These are phyloP conservation scores for Agrypnus murinus DNA, from an alignment of 2,888 invertebrate species.

Conservation along the genomic window DNA sequence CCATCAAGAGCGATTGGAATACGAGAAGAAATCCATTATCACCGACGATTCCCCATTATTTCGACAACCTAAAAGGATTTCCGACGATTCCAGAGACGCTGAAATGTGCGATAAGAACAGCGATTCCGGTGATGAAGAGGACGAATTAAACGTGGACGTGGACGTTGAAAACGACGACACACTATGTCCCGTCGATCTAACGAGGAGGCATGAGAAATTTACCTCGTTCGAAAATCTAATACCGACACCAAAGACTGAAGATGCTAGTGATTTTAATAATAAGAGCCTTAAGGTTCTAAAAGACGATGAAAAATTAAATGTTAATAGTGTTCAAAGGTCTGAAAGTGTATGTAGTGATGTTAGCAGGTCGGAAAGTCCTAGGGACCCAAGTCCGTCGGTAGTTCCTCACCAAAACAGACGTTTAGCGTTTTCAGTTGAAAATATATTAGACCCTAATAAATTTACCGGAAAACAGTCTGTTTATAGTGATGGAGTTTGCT, in stretches of 20 bases:
- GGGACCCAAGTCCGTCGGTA: constrained; percentile 68
- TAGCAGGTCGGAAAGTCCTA: constrained; percentile 67
- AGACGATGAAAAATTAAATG: constrained; percentile 49
- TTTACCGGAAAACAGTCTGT: constrained; percentile 82
- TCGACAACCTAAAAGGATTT: constrained; percentile 66
- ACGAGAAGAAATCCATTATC: constrained; percentile 59
- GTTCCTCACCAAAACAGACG: constrained; percentile 76
- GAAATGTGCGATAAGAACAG: constrained; percentile 67
- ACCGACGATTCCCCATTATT: constrained; percentile 63
- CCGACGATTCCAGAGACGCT: constrained; percentile 68
- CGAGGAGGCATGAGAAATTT: constrained; percentile 67
- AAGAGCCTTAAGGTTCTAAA: constrained; percentile 58
- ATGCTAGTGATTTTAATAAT: constrained; percentile 61
- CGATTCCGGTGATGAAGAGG: constrained; percentile 60
- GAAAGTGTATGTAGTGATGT: constrained; percentile 72
- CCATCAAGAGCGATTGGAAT: constrained; percentile 54
- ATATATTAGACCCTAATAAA: constrained; percentile 92
- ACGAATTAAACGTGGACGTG: constrained; percentile 63
- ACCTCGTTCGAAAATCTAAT: constrained; percentile 63
- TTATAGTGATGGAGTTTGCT: constrained; percentile 70
- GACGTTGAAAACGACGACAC: constrained; percentile 70
- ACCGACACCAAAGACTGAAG: constrained; percentile 61
- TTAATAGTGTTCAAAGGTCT: constrained; percentile 63
- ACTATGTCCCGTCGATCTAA: constrained; percentile 70
- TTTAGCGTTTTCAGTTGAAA: constrained; percentile 92